phyloP scores from a whole-genome alignment of 2,113 vertebrate species.

The Gnathonemus longibarbis region DNA sequence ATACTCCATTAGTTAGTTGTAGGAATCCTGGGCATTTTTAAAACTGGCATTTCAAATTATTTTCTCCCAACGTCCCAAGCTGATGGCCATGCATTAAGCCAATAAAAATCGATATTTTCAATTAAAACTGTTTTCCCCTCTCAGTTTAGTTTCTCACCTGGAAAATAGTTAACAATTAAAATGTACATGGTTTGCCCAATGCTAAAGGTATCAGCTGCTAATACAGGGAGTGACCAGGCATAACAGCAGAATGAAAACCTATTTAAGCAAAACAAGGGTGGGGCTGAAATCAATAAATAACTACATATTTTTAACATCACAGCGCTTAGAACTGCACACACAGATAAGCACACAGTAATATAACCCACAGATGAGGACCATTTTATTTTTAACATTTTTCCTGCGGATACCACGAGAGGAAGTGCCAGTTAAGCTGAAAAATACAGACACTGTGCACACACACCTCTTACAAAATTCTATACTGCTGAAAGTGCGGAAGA shows the following conservation, averaged over 20 bases:
- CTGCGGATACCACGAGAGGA: neutral
- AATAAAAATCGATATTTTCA: neutral
- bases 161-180: neutral
- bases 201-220: neutral
- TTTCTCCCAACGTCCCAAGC: neutral
- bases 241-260: neutral
- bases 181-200: neutral
- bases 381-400: neutral
- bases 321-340: neutral
- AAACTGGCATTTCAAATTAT: neutral
- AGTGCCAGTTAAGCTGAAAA: neutral
- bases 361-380: neutral
- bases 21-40: neutral
- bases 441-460: neutral
- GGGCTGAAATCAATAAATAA: neutral
- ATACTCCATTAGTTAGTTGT: neutral
- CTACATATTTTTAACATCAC: neutral
- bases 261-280: neutral
- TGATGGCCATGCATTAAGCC: neutral
- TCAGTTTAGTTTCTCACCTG: neutral
- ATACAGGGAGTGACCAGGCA: neutral
- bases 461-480: neutral
- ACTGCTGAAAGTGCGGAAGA: neutral
- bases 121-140: neutral
- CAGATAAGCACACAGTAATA: neutral